Evolutionary conservation across 2,888 invertebrate genomes (phyloP), one percentile per base, ranked within the genome.

Genomic region (Mimas tiliae): DNA sequence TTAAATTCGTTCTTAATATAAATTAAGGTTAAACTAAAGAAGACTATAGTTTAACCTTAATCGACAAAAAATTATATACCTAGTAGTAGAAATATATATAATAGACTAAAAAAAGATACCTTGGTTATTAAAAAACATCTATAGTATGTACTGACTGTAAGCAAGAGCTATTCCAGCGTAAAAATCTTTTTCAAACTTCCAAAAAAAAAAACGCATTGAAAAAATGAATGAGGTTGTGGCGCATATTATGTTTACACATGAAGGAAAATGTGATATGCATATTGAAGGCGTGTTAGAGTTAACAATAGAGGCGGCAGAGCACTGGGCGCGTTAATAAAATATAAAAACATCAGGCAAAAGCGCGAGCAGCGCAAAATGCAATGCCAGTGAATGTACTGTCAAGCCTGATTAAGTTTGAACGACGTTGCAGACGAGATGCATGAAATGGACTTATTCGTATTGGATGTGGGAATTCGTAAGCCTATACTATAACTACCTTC

Each of bases 211-310:
- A 19, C 11, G 42, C 58, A 11, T 58, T 11, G n/a, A 38, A 55
- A 58, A 58, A 42, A 58, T 12, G 12, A 58, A 58, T 58, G 6
- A 55, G 38, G 55, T 42, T 58, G 38, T 42, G 12, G 58, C 38
- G 42, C 19, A 58, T 58, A 58, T 58, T 58, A 42, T 58, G 42
- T 58, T 58, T 58, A 58, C 58, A 58, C 58, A 42, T 58, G 58
- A 58, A 58, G 38, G 58, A 58, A 58, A 42, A 58, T 58, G 42
- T 58, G 58, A 58, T 58, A 58, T 58, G 58, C 58, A 58, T 58
- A 58, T 58, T 58, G 58, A 42, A 58, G 58, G 58, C 58, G 42
- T 58, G 58, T 9, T 58, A 42, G 58, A 58, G 42, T 19, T 19
- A 16, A 58, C 58, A 58, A 58, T 58, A 42, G 58, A 19, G 55